Conservation (phyloP, 2,888 invertebrate species). For the Carabus problematicus region DNA sequence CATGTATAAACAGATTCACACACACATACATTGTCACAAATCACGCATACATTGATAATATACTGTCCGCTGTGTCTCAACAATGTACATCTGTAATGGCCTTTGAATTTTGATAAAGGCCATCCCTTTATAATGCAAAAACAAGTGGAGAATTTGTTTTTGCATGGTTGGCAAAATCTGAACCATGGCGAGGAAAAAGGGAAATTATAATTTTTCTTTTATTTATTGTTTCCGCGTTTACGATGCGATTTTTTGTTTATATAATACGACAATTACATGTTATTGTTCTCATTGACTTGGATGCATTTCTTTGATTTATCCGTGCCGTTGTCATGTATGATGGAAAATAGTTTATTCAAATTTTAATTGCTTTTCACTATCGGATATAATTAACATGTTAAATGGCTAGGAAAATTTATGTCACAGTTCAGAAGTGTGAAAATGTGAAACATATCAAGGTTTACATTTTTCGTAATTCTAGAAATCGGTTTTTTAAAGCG, state of each 20-base stretch:
- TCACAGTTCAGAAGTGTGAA: too few relatives aligned
- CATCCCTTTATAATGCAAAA: slow-evolving; percentile 30
- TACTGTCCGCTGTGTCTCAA: background rate
- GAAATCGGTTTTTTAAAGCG: too few relatives aligned
- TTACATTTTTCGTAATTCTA: too few relatives aligned
- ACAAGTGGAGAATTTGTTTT: slow-evolving; percentile 7
- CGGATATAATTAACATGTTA: slow-evolving; percentile 22
- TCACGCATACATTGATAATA: slow-evolving; percentile 2
- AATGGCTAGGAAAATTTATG: slow-evolving; percentile 13
- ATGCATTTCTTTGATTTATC: slow-evolving; percentile 7
- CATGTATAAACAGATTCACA: slow-evolving; percentile 2
- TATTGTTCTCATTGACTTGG: background rate
- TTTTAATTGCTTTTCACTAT: slow-evolving; percentile 23
- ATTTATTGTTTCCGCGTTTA: background rate
- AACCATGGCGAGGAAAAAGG: too few relatives aligned
- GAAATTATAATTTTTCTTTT: slow-evolving; percentile 5
- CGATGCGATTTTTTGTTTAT: too few relatives aligned
- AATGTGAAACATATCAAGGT: too few relatives aligned
- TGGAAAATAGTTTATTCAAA: slow-evolving; percentile 32
- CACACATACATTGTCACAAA: slow-evolving; percentile 3
- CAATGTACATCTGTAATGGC: slow-evolving; percentile 13
- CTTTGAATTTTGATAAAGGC: slow-evolving; percentile 36
- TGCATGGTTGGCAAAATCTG: background rate
- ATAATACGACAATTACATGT: too few relatives aligned
- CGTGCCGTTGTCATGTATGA: too few relatives aligned